A percentile compares a stretch with the other conserved stretches of the same genome.
Evolutionary conservation across 2,113 vertebrate species (phyloP).

Genomic region (Notothenia coriiceps): DNA sequence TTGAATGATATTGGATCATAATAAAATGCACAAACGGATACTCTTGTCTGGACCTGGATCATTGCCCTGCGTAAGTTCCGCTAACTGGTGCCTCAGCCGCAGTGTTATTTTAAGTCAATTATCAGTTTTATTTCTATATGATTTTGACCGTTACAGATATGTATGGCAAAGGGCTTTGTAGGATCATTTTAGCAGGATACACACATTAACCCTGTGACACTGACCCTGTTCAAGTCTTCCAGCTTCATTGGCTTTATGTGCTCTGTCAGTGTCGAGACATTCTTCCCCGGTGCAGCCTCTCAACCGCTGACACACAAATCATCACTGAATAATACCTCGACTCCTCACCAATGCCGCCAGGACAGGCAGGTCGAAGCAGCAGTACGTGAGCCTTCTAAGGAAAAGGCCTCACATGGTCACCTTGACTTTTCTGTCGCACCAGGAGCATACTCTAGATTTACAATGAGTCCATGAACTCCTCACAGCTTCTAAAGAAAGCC

Average conservation of each 20-base stretch:
- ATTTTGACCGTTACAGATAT: no score
- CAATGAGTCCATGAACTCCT: conserved; percentile 48
- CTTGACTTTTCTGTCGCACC: conserved; percentile 18
- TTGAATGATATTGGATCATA: no score
- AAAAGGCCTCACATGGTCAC: conserved; percentile 11
- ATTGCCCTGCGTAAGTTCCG: no score
- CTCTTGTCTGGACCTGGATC: no score
- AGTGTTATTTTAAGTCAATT: no score
- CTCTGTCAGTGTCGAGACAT: conserved; percentile 12
- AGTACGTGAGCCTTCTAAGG: conserved; percentile 10
- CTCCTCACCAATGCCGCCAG: conserved; percentile 35
- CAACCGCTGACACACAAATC: conserved; percentile 37
- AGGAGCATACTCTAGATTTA: conserved; percentile 45
- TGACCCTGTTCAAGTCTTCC: background rate
- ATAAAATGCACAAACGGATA: no score
- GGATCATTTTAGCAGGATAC: background rate
- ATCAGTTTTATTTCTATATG: no score
- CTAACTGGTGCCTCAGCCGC: no score
- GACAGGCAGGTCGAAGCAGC: conserved; percentile 29
- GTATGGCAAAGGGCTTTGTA: background rate
- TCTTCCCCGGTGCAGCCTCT: conserved; percentile 12
- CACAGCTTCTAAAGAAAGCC: conserved; percentile 47
- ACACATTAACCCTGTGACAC: background rate
- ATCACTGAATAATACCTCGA: conserved; percentile 37
- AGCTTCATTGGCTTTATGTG: conserved; percentile 10